Evolutionary conservation across 2,797 vertebrate genomes (phyloP).

Genomic region (Paedocypris micromegethes): DNA sequence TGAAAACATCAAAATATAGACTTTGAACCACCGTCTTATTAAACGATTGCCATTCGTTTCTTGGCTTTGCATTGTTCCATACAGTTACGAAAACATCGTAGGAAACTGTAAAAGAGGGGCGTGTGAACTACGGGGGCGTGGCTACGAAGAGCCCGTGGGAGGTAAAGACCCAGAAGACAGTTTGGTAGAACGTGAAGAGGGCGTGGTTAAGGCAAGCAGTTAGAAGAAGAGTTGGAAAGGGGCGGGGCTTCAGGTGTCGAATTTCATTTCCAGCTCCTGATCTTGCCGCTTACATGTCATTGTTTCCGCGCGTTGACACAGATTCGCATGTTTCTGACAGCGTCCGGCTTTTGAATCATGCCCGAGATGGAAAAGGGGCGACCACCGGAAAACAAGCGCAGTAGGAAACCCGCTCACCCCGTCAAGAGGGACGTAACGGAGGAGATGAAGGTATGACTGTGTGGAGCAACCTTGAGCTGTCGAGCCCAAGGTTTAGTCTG

Average conservation of each 20-base stretch:
- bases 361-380: slow-evolving; percentile 98
- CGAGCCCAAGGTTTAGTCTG: no score
- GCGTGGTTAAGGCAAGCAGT: no score
- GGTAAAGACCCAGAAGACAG: slow-evolving; percentile 44
- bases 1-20: no score
- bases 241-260: slow-evolving; percentile 54
- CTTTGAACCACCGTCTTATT: no score
- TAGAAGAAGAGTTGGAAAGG: not conserved
- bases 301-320: slow-evolving; percentile 35
- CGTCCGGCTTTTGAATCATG: slow-evolving; percentile 75
- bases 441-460: slow-evolving; percentile 87
- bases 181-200: no score
- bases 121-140: no score
- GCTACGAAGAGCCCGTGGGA: slow-evolving; percentile 45
- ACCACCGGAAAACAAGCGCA: slow-evolving; percentile 95
- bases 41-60: no score
- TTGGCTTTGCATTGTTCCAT: no score
- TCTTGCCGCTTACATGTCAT: slow-evolving; percentile 18
- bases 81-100: no score
- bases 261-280: slow-evolving; percentile 33
- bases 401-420: slow-evolving; percentile 94
- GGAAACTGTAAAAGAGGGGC: no score
- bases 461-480: not conserved
- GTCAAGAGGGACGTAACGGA: slow-evolving; percentile 93
- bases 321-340: slow-evolving; percentile 65